Evolutionary conservation across 2,113 vertebrate species (phyloP).

Genomic region (Ceyx cyanopectus): DNA sequence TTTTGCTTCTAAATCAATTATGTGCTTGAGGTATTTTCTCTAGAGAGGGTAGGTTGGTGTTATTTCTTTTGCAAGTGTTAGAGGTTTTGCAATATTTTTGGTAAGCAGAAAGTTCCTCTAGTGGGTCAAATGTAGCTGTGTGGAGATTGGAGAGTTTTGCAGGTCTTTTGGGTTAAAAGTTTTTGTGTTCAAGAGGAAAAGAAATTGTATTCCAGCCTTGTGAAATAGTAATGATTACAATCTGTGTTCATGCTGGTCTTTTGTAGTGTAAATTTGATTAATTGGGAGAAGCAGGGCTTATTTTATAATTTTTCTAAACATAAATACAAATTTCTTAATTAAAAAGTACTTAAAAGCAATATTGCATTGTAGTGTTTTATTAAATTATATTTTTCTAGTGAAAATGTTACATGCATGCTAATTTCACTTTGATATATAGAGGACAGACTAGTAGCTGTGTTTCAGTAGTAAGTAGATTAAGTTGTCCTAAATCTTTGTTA

Average conservation of each 20-base stretch:
- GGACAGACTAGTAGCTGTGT: background rate
- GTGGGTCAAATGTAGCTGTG: fast-evolving
- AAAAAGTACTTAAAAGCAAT: background rate
- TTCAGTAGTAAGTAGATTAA: background rate
- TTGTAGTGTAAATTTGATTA: background rate
- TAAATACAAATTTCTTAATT: background rate
- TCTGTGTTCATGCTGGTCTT: background rate
- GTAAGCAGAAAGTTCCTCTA: background rate
- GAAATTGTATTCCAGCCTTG: fast-evolving
- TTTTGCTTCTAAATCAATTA: fast-evolving
- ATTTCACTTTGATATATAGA: background rate
- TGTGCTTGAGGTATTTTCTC: fast-evolving
- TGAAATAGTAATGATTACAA: background rate
- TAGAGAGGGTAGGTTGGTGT: fast-evolving
- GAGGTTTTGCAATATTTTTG: fast-evolving
- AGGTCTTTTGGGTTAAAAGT: background rate
- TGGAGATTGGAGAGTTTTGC: background rate
- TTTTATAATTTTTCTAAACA: background rate
- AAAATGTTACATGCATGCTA: background rate
- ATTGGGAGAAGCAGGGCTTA: background rate
- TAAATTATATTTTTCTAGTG: background rate
- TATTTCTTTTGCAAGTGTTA: background rate
- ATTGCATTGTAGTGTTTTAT: background rate
- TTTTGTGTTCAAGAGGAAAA: background rate
- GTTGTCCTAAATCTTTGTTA: background rate